Conservation (phyloP, 2,113 vertebrate genomes). For the Cricetomys ansorgei region DNA sequence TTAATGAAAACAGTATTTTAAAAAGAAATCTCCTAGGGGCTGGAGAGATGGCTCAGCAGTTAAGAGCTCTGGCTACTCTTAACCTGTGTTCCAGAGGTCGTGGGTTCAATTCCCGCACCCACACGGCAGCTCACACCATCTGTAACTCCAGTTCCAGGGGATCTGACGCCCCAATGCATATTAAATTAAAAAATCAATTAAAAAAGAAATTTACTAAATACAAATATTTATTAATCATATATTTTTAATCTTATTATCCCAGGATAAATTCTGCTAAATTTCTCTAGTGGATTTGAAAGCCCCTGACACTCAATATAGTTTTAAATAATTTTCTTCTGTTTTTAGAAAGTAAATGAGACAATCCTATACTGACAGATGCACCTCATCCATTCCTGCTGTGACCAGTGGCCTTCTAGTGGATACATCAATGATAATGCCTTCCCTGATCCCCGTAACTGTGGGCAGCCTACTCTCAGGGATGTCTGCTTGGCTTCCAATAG, state of each 20-base stretch:
- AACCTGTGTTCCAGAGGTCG: no score
- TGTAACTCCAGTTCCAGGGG: no score
- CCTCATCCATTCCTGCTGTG: no score
- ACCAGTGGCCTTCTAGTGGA: not conserved
- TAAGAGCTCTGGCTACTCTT: no score
- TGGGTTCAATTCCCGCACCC: no score
- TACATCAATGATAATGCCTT: not conserved
- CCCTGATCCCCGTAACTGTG: not conserved
- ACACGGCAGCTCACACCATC: no score
- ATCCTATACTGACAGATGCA: not conserved
- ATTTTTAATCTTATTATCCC: not conserved
- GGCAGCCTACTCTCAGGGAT: not conserved
- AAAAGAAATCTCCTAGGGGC: no score
- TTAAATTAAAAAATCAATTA: no score
- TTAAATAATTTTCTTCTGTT: not conserved
- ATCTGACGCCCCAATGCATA: no score
- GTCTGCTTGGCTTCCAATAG: not conserved
- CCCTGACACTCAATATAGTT: not conserved
- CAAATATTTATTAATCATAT: not conserved
- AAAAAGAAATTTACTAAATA: not conserved
- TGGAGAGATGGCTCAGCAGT: no score
- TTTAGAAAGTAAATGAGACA: conserved; percentile 29
- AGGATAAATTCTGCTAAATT: not conserved
- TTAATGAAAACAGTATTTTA: not conserved
- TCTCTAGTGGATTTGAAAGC: not conserved